Base-by-base conservation (phyloP, 2,113 vertebrate species). In the Illadopsis cleaveri region DNA sequence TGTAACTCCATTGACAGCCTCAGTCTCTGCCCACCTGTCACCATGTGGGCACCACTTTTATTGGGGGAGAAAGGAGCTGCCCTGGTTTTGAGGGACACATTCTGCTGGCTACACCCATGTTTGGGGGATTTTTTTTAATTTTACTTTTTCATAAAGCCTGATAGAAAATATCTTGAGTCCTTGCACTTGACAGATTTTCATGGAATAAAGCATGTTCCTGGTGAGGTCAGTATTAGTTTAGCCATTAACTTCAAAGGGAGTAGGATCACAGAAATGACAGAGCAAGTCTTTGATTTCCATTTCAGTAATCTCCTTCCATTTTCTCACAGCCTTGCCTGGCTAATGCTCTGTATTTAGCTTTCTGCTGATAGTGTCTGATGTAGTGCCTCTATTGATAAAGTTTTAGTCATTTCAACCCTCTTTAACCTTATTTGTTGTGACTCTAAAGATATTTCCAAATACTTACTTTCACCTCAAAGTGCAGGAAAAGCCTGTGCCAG, bases 241-340 rank as follows among this genome's bases (percentile, higher is more conserved):
- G 79, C 95, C 93, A 89, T 97, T 97, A 96, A 96, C 92, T 96
- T 96, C 96, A 97, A 95, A 96, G 92, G 82, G 48, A 93, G 35
- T 45, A 53, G 88, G 96, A 95, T 94, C 88, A 93, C 0, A 86
- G 93, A 86, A 95, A 88, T 96, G 93, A 95, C 96, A 95, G 92
- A 92, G 88, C 86, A 86, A 94, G 90, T 73, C 94, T 97, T 96
- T 95, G 94, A 96, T 95, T 95, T 95, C 56, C 94, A 81, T 90
- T 94, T 75, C 90, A 68, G 80, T 96, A 96, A 95, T 96, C 94
- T 96, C 78, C 87, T 93, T 93, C 91, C 78, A 72, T 91, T 86
- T 93, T 95, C 92, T 96, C 79, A 47, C 57, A 89, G 65, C 35
- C 89, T 85, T 72, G 68, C 91, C 82, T 3, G 1, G 47, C 47